Evolutionary conservation across 2,113 vertebrate genomes (phyloP).

Genomic region (Pycnonotus jocosus): DNA sequence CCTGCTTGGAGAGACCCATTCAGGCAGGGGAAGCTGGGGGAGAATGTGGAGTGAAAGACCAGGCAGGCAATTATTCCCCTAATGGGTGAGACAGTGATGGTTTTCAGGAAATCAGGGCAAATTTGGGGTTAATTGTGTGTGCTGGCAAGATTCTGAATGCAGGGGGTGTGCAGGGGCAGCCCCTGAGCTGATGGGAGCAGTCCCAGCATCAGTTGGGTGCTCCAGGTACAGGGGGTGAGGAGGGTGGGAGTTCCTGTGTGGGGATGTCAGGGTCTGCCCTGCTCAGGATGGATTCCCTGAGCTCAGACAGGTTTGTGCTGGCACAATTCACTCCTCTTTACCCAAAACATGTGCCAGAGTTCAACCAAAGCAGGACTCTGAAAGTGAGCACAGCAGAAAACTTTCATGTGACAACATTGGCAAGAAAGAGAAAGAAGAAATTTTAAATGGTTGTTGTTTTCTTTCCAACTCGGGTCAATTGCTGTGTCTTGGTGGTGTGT

Average conservation of each 20-base stretch:
- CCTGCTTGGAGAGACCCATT: not conserved
- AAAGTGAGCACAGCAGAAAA: not conserved
- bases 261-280: not conserved
- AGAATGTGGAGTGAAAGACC: not conserved
- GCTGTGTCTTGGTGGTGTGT: not conserved
- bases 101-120: not conserved
- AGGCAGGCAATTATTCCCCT: not conserved
- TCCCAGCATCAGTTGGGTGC: rapidly evolving
- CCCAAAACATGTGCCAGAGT: not conserved
- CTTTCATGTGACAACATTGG: not conserved
- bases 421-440: not conserved
- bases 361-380: not conserved
- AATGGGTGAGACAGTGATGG: not conserved
- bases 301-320: not conserved
- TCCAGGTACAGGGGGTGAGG: not conserved
- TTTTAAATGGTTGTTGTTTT: not conserved
- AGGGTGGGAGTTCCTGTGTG: not conserved
- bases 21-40: not conserved
- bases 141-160: not conserved
- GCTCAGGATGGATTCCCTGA: not conserved
- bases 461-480: not conserved
- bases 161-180: not conserved
- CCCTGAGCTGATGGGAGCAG: not conserved
- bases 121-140: not conserved
- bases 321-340: not conserved